Evolutionary conservation across 1,140 invertebrate genomes (phyloP), one percentile per base, ranked within the genome.

Genomic region (Lordiphosa clarofinis): DNA sequence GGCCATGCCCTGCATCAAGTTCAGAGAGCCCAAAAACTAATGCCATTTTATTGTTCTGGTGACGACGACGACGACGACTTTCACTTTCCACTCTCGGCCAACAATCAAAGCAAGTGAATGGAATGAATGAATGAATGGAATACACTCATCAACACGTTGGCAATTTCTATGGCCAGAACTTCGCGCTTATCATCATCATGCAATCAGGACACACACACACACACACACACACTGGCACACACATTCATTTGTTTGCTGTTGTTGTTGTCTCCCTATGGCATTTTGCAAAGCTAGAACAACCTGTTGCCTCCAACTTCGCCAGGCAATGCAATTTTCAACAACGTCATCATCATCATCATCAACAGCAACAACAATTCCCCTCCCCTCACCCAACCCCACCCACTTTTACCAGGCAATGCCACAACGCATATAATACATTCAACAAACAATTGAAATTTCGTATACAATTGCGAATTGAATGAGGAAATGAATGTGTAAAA

Each of bases 401-500:
- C 7, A 35, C 35, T 19, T 12, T 11, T 28, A 36, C 40, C 47
- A 37, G 40, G 54, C 42, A 59, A 37, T 46, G 63, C 66, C 65
- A 69, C 58, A 69, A 71, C 67, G 67, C 70, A 67, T 65, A 79
- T 70, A 79, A 79, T 81, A 81, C 72, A 84, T 82, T 76, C 76
- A 84, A 73, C 78, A 82, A 82, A 82, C 78, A 82, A 82, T 82
- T 82, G 78, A 82, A 82, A 82, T 73, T 82, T 82, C 78, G 78
- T 82, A 82, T 82, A 82, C 78, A 82, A 82, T 82, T 82, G 78
- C 78, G 78, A 82, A 82, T 82, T 82, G 78, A 82, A 82, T 82
- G 78, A 82, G 78, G 78, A 82, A 82, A 82, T 82, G 78, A 82
- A 82, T 82, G 78, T 82, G 78, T 82, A 82, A 82, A 82, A 84